Base-by-base conservation (phyloP, 2,888 invertebrate species). In the Drosophila infuscata region DNA sequence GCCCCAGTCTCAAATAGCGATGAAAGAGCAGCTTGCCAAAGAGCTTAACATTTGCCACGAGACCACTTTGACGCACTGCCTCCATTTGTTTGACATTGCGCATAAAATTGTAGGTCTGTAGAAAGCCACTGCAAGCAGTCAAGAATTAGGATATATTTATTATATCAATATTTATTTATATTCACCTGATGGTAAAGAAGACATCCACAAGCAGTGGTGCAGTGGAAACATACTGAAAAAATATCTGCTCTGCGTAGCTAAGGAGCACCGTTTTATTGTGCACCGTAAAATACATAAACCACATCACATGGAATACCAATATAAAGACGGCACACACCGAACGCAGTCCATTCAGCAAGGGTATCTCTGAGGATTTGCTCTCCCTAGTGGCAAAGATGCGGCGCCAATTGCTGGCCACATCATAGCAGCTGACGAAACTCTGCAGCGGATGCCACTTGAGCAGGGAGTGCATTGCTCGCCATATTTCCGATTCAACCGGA, bases 241-340 rank as follows among this genome's bases (percentile, higher is more conserved):
- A 90, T 1, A 85, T 41, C 65, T 91, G 83, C 66, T 93, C 93
- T 0, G 89, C 92, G 68, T 92, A 91, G 0, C 92, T 91, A 4
- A 93, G 81, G 15, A 93, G 74, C 59, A 91, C 91, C 0, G 92
- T 86, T 71, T 92, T 92, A 81, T 93, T 93, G 67, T 92, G 89
- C 1, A 93, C 92, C 0, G 93, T 92, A 20, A 92, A 93, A 74
- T 93, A 93, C 92, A 92, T 93, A 71, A 88, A 93, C 93, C 93
- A 93, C 20, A 91, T 70, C 12, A 93, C 91, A 78, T 93, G 93
- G 57, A 93, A 93, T 0, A 91, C 60, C 51, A 93, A 82, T 57
- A 93, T 92, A 89, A 92, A 92, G 15, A 93, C 72, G 53, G 93
- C 92, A 15, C 92, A 92, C 6, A 93, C 81, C 0, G 93, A 93